These are phyloP conservation scores for Tachina lurida DNA, from an alignment of 2,888 invertebrate species.

Conservation along the genomic window DNA sequence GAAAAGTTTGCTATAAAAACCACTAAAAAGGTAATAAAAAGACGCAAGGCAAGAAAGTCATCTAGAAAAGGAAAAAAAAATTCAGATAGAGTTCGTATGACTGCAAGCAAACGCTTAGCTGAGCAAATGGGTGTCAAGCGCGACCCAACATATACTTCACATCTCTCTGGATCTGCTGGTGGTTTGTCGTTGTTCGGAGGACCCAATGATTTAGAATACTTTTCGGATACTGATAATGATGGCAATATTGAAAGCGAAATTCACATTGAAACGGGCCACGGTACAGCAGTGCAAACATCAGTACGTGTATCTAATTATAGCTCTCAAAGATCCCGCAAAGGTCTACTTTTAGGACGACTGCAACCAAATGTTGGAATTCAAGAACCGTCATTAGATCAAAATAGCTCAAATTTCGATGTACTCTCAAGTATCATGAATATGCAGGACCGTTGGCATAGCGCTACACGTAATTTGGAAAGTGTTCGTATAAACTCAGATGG, in stretches of 20 bases:
- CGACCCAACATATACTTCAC: constrained; percentile 74
- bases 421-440: constrained; percentile 88
- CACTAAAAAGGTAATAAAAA: constrained; percentile 83
- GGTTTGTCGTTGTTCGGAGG: constrained; percentile 87
- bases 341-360: constrained; percentile 76
- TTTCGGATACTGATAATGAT: constrained; percentile 84
- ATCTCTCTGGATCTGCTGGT: constrained; percentile 76
- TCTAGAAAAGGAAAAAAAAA: constrained; percentile 63
- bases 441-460: constrained; percentile 88
- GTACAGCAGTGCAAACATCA: constrained; percentile 82
- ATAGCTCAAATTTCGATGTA: constrained; percentile 83
- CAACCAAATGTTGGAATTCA: constrained; percentile 47
- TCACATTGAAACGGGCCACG: constrained; percentile 80
- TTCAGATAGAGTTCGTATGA: constrained; percentile 63
- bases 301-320: constrained; percentile 79
- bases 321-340: constrained; percentile 77
- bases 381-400: constrained; percentile 47
- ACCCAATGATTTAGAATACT: constrained; percentile 88
- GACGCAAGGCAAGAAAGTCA: constrained; percentile 76
- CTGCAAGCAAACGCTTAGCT: constrained; percentile 79
- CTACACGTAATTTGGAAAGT: constrained; percentile 84
- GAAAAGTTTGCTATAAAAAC: constrained; percentile 86
- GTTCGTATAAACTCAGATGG: constrained; percentile 84
- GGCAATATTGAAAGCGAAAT: constrained; percentile 80
- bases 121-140: constrained; percentile 79